Evolutionary conservation across 2,113 vertebrate genomes (phyloP), one percentile per base, ranked within the genome.

Genomic region (Petromus typicus): DNA sequence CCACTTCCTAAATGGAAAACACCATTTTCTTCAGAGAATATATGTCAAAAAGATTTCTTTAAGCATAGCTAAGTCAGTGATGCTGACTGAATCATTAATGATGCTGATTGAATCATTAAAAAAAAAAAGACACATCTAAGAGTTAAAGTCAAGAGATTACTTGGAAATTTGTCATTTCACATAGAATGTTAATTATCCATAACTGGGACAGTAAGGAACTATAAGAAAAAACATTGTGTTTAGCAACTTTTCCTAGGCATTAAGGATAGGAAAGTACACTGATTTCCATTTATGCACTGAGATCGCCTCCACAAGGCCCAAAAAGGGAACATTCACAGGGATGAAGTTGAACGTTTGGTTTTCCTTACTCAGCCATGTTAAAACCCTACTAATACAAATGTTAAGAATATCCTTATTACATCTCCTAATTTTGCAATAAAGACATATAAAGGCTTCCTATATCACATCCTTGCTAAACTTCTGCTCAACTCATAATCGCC

Each of bases 351-450:
- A 7, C 37, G 76, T 43, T 54, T 20, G n/a, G 51, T 40, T 80
- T 88, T 48, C 48, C 81, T 78, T 45, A 20, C 71, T 71, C n/a
- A 73, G 57, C 25, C 57, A 43, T 73, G 86, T 92, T 73, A 92
- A 96, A 40, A 27, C 0, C 54, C 22, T 54, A 67, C 78, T 66
- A 88, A 71, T 69, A 88, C 48, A 81, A 76, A 90, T 59, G 66
- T 22, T 34, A 45, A 32, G n/a, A 45, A n/a, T 37, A 4, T 25
- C 22, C 57, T 66, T 37, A 90, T 63, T 6, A 85, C 64, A 67
- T 90, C 78, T 51, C 89, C 64, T 95, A 40, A 86, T 90, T 91
- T 93, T 83, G 84, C 56, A 30, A 59, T 59, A 89, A 10, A 93
- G 57, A 37, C 79, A 87, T 40, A n/a, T 7, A 51, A 92, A 86